Conservation (phyloP, 2,888 invertebrate species). For the Oscheius onirici region DNA sequence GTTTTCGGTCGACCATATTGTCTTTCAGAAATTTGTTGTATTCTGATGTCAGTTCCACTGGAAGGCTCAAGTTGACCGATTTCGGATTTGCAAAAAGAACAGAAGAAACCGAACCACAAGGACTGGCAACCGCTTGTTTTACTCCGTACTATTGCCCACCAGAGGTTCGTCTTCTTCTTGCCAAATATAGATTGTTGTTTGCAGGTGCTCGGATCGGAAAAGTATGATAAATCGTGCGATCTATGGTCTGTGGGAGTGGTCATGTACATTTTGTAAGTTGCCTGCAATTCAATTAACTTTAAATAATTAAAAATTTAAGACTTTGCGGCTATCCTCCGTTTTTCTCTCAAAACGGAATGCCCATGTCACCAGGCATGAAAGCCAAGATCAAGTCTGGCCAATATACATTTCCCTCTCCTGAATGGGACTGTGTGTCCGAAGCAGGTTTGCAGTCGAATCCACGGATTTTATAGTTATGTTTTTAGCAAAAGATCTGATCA, state of each 20-base stretch:
- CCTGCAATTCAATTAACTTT: not conserved
- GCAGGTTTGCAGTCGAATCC: slow-evolving; percentile 77
- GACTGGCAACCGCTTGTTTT: slow-evolving; percentile 95
- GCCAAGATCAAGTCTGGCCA: slow-evolving; percentile 89
- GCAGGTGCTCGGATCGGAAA: slow-evolving; percentile 91
- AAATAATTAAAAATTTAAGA: slow-evolving; percentile 63
- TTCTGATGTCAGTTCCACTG: no score
- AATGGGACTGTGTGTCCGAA: slow-evolving; percentile 91
- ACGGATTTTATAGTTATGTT: no score
- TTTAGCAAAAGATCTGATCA: slow-evolving; percentile 92
- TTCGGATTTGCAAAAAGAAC: slow-evolving; percentile 99
- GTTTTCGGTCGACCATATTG: no score
- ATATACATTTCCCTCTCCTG: slow-evolving; percentile 94
- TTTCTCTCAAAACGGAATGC: slow-evolving; percentile 95
- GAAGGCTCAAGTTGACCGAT: slow-evolving; percentile 90
- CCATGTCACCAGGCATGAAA: slow-evolving; percentile 99
- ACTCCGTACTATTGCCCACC: slow-evolving; percentile 96
- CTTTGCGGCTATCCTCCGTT: slow-evolving; percentile 98
- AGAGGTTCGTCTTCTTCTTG: slow-evolving; percentile 51
- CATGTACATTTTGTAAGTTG: slow-evolving; percentile 91
- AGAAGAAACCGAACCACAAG: slow-evolving; percentile 79
- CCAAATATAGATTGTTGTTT: not conserved
- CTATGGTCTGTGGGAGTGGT: slow-evolving; percentile 99
- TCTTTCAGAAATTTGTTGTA: no score
- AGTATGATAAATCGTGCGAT: slow-evolving; percentile 98